A percentile compares a stretch with the other conserved stretches of the same genome.
phyloP scores from a whole-genome alignment of 1,140 invertebrate species.

The Rhyacophila brunnea region DNA sequence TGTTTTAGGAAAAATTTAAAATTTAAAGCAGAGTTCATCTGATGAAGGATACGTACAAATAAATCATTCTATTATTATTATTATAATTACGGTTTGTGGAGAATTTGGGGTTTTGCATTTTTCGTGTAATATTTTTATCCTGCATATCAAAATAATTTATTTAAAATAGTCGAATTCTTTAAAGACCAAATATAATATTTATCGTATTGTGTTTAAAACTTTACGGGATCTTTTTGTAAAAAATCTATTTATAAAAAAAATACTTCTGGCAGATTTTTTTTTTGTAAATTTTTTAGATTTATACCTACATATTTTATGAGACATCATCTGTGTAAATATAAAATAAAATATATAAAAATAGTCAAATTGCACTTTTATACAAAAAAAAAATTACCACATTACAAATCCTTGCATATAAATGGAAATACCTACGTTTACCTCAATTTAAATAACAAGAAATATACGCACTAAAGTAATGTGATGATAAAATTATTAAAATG shows the following conservation, averaged over 20 bases:
- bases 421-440: constrained; percentile 37
- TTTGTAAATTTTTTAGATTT: background rate
- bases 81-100: too few species aligned
- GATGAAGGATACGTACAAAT: constrained; percentile 35
- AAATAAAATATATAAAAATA: constrained; percentile 23
- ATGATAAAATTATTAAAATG: background rate
- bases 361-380: constrained; percentile 31
- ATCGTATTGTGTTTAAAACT: too few species aligned
- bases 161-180: too few species aligned
- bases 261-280: background rate
- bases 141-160: too few species aligned
- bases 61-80: constrained; percentile 7
- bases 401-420: constrained; percentile 28
- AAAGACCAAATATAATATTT: too few species aligned
- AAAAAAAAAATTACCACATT: constrained; percentile 10
- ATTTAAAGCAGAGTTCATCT: constrained; percentile 34
- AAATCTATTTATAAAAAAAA: too few species aligned
- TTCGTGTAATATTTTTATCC: background rate
- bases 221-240: too few species aligned
- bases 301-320: too few species aligned
- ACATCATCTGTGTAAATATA: constrained; percentile 15
- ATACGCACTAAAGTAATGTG: constrained; percentile 10
- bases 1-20: constrained; percentile 28
- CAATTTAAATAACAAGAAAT: constrained; percentile 22
- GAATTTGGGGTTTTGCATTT: background rate